Conservation (phyloP, 1,140 invertebrate genomes). For the Teleopsis dalmanni region DNA sequence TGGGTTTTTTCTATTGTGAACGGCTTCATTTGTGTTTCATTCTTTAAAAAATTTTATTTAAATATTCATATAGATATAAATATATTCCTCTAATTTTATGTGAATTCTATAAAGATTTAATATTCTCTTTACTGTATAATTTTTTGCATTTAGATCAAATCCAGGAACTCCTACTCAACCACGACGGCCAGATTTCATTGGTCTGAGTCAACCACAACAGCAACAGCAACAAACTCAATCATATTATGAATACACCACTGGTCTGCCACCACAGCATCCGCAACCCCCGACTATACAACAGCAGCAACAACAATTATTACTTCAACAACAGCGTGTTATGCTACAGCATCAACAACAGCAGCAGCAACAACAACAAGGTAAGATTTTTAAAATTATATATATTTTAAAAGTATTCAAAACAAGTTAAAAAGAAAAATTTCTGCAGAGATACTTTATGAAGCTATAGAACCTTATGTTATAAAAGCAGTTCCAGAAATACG, state of each 20-base stretch:
- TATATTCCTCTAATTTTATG: too few species aligned
- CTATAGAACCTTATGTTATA: too few species aligned
- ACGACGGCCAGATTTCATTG: constrained; percentile 75
- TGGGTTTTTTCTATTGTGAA: too few species aligned
- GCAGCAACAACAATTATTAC: constrained; percentile 29
- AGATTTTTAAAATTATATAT: too few species aligned
- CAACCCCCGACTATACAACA: constrained; percentile 37
- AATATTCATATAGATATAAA: too few species aligned
- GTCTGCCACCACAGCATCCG: constrained; percentile 37
- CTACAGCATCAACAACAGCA: constrained; percentile 33
- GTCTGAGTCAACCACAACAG: constrained; percentile 49
- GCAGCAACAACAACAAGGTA: constrained; percentile 23
- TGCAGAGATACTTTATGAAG: too few species aligned
- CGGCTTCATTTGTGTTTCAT: too few species aligned
- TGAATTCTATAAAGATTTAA: neutral
- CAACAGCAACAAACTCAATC: constrained; percentile 41
- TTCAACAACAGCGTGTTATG: constrained; percentile 34
- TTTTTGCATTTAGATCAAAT: constrained; percentile 60
- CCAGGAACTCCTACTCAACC: constrained; percentile 81
- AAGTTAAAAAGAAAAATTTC: too few species aligned
- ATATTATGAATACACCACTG: constrained; percentile 49
- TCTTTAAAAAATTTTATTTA: too few species aligned
- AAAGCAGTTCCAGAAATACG: too few species aligned
- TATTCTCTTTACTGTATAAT: neutral
- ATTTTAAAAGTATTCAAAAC: too few species aligned